Base-by-base conservation (phyloP, 2,888 invertebrate species). In the Nebria salina region DNA sequence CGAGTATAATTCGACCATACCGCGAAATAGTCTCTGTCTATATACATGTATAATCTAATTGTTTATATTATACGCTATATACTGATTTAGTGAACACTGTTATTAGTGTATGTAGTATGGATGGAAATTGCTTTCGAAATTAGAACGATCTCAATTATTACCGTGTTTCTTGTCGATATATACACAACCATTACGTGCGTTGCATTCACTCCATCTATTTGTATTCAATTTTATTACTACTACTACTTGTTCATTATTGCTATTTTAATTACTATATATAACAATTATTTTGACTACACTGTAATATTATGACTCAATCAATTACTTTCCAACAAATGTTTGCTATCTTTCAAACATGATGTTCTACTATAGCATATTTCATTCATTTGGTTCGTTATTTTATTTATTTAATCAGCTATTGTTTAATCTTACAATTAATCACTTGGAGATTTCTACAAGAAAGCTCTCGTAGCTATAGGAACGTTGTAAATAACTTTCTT, bases 121-220 rank as follows among this genome's bases (percentile, higher is more conserved):
- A 80, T 80, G 75, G 75, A 81, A 81, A 81, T 81, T 81, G 81
- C 75, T 75, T 72, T 68, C 68, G 72, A 81, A 81, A 76, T 81
- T 81, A 81, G 81, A 72, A 81, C 73, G 65, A 72, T 81, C 81
- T 76, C 81, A 76, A 81, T 81, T 76, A 81, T 81, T 81, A 73
- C 76, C 6, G 41, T 68, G 76, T 81, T 81, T 81, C 81, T 76
- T 76, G 76, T 81, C 65, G 65, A 79, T 74, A 64, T 73, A 74
- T 79, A 75, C 72, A 77, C 68, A 20, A 65, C 54, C n/a, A 13
- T 43, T 75, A 75, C 75, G 75, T 75, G 75, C 65, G 20, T 54
- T 20, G 75, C 43, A 54, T 75, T 54, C 54, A 54, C 54, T 54
- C 13, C 7, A 54, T 54, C 13, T 43, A 43, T 43, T 8, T 43